A percentile compares a stretch with the other conserved stretches of the same genome.
phyloP scores from a whole-genome alignment of 2,113 vertebrate species.

The Tetrao urogallus region DNA sequence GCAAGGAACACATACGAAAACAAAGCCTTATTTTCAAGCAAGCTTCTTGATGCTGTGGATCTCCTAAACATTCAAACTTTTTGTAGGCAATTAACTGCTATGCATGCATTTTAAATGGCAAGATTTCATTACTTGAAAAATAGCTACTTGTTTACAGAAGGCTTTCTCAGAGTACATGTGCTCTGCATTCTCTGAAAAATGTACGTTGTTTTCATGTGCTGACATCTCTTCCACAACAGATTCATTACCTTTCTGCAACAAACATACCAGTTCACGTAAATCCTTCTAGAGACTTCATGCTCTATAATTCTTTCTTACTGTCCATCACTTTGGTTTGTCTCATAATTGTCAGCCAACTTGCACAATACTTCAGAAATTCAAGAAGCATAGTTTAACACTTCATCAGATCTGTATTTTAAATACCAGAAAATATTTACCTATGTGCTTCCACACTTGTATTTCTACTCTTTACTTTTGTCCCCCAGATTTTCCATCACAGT shows the following conservation, averaged over 20 bases:
- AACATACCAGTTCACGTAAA: conserved; percentile 30
- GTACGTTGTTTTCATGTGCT: background rate
- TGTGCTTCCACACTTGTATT: background rate
- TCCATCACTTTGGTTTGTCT: conserved; percentile 35
- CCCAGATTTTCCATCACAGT: background rate
- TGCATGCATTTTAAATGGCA: background rate
- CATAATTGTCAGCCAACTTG: conserved; percentile 42
- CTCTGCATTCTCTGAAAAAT: conserved; percentile 1
- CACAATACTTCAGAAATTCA: conserved; percentile 47
- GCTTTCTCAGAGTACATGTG: background rate
- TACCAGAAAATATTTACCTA: conserved; percentile 42
- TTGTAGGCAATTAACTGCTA: background rate
- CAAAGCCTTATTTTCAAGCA: background rate
- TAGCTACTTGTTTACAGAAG: background rate
- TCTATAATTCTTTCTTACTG: conserved; percentile 35
- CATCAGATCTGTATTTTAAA: background rate
- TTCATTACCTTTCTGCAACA: conserved; percentile 61
- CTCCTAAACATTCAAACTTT: background rate
- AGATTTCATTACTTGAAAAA: background rate
- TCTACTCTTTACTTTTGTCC: conserved; percentile 37
- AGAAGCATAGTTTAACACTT: conserved; percentile 11
- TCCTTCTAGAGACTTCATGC: conserved; percentile 58
- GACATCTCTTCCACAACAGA: conserved; percentile 22
- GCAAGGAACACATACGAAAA: background rate
- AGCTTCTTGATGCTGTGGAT: background rate